Evolutionary conservation across 2,888 invertebrate species (phyloP), one percentile per base, ranked within the genome.

Genomic region (Pristionchus arcanus): DNA sequence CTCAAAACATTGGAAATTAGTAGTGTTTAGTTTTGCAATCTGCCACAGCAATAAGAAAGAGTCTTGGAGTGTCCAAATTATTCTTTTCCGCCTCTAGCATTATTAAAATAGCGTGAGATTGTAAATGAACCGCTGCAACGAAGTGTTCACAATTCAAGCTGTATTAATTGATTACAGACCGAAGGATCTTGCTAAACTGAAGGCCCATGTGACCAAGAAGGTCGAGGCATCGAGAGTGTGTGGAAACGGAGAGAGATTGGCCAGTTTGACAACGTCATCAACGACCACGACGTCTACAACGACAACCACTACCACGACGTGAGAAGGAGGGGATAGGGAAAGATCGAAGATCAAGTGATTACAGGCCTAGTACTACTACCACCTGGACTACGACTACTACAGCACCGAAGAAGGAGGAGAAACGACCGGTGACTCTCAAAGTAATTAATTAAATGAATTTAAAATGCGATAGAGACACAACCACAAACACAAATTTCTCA

Each of bases 171-270:
- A n/a, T 88, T 88, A 1, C 37, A 88, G 88, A 5, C 88, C 89
- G 0, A 49, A 53, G 21, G 89, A 89, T 28, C 89, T 89, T 21
- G 83, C 15, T 4, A 89, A 63, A 34, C 49, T 89, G 13, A 89
- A 89, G 83, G 42, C 37, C 2, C 34, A 83, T 28, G 89, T 89
- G 9, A 63, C 53, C 42, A 66, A 49, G 89, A 83, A 66, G 53
- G 89, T 89, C 9, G 89, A 89, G 25, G n/a, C n/a, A 16, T 37
- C 89, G n/a, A 31, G 89, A 37, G 34, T 89, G 13, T 89, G 89
- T 66, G 83, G 42, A 9, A 53, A 89, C 81, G 89, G 89, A 34
- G 28, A 89, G 89, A 31, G 89, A 63, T 37, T 89, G 66, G 63
- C 59, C 55, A 83, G 81, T 66, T 42, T 83, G 42, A 88, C 90